Evolutionary conservation across 1,140 invertebrate species (phyloP), one percentile per base, ranked within the genome.

Genomic region (Drosophila arawakana): DNA sequence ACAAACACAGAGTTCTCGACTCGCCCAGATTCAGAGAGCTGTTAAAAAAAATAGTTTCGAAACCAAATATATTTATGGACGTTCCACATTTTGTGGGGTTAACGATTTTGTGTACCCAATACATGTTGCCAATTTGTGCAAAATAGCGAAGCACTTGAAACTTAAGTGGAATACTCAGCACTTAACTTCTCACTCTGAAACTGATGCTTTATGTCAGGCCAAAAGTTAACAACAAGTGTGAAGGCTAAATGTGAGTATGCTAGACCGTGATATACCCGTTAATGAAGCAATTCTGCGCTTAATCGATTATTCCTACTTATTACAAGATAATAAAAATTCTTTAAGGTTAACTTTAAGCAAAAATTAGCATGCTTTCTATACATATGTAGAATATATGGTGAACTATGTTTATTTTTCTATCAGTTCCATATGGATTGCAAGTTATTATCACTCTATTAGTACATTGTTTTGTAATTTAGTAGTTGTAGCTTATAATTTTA

Each of bases 61-160:
- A 69, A 67, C 11, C 71, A 55, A 30, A 30, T 30, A 30, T 70
- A 60, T 79, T 73, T 71, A 85, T 71, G 69, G 62, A n/a, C 15
- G 41, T 21, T 35, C 30, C 63, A 59, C 52, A 52, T 68, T 30
- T 49, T 50, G 35, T 41, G n/a, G 11, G 13, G 37, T 68, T 69
- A 50, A 69, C 50, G 60, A 55, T 25, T 18, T 18, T 58, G 15
- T 21, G 15, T 21, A 15, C 25, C 7, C 13, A 37, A 57, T 50
- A 50, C 43, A 50, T 49, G 30, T 67, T 73, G 47, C 44, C 11
- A 67, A 73, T 58, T 59, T 52, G 50, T 15, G 67, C 78, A 66
- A 79, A 44, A 43, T 46, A 44, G 62, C 39, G 25, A 1, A 7
- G 18, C 63, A 66, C 60, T 80, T 66, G 7, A 71, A 44, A 37